A percentile compares a stretch with the other conserved stretches of the same genome.
These are phyloP conservation scores for Sesia bembeciformis DNA, from an alignment of 2,888 invertebrate genomes.

Conservation along the genomic window DNA sequence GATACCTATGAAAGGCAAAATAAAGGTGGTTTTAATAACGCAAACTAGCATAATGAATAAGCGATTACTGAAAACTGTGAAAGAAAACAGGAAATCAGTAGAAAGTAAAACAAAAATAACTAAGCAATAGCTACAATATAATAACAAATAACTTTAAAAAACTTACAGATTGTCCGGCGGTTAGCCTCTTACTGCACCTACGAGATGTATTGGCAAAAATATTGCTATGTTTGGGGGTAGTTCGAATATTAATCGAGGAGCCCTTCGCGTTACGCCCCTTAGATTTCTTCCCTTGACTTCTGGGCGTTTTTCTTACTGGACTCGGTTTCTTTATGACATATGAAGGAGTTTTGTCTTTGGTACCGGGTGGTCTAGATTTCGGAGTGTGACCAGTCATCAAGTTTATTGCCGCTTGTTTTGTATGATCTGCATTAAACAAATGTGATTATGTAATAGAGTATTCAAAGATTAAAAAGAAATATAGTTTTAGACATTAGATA, in stretches of 20 bases:
- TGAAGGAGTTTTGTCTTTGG: slow-evolving; percentile 13
- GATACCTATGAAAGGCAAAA: slow-evolving; percentile 19
- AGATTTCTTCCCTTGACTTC: not conserved
- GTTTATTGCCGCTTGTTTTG: slow-evolving; percentile 62
- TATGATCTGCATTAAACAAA: slow-evolving; percentile 36
- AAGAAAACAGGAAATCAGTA: too few relatives aligned
- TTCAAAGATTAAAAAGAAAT: too few relatives aligned
- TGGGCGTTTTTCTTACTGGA: slow-evolving; percentile 6
- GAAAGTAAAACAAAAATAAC: not conserved
- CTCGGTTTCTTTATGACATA: slow-evolving; percentile 22
- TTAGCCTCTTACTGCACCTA: not conserved
- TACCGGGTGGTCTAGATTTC: slow-evolving; percentile 14
- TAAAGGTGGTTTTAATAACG: not conserved
- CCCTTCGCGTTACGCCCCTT: not conserved
- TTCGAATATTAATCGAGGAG: too few relatives aligned
- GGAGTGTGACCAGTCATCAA: slow-evolving; percentile 58
- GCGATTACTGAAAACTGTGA: too few relatives aligned
- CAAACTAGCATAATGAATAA: not conserved
- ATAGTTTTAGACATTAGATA: too few relatives aligned
- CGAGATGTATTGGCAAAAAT: not conserved
- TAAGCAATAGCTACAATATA: not conserved
- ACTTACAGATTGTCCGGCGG: not conserved
- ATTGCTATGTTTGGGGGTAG: not conserved
- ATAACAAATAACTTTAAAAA: not conserved
- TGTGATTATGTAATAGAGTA: too few relatives aligned